phyloP scores from a whole-genome alignment of 2,888 invertebrate species.

The Caenorhabditis japonica region DNA sequence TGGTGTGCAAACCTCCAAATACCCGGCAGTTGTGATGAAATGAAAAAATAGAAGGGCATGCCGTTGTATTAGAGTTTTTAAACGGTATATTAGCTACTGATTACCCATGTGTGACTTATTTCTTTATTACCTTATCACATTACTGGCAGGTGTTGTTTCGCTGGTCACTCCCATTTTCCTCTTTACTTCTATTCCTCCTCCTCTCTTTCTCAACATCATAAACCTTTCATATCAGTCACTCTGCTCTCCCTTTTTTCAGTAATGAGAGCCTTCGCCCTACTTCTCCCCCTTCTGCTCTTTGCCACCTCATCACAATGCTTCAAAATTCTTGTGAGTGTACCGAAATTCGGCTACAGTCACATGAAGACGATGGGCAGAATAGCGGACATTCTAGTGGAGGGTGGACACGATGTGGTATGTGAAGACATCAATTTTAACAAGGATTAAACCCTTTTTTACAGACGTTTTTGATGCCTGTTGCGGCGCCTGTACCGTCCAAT shows the following conservation, averaged over 20 bases:
- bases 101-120: background rate
- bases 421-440: too few relatives aligned
- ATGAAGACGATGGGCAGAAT: conserved; percentile 52
- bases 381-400: conserved; percentile 55
- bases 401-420: conserved; percentile 57
- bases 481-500: conserved; percentile 27
- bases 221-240: background rate
- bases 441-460: too few relatives aligned
- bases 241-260: too few relatives aligned
- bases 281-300: conserved; percentile 12
- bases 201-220: background rate
- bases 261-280: conserved; percentile 20
- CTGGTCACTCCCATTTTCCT: background rate
- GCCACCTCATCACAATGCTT: conserved; percentile 13
- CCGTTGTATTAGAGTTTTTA: too few relatives aligned
- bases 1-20: too few relatives aligned
- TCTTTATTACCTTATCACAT: background rate
- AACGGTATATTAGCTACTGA: background rate
- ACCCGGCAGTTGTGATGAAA: too few relatives aligned
- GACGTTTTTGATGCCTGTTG: conserved; percentile 47
- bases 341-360: conserved; percentile 57
- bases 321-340: conserved; percentile 52
- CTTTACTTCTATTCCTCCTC: background rate
- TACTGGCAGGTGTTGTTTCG: conserved; percentile 1
- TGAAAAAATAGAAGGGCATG: too few relatives aligned